Percentiles rank a stretch among this genome's conserved stretches.
These are phyloP conservation scores for Hemiprocne comata DNA, from an alignment of 2,113 vertebrate genomes.

Conservation along the genomic window DNA sequence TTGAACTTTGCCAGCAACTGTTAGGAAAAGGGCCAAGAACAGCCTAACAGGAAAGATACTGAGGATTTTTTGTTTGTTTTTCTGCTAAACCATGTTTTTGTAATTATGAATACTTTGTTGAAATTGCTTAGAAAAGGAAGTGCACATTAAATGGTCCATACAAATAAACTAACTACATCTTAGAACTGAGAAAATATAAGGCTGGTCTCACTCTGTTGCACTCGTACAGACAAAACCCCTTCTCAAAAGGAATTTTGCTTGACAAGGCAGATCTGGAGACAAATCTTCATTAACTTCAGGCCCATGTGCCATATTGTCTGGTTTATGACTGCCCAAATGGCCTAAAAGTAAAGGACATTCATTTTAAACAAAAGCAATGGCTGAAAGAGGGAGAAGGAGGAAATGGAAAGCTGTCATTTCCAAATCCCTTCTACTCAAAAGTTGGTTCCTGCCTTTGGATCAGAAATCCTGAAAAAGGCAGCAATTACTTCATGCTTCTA, in stretches of 20 bases:
- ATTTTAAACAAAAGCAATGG: constrained; percentile 32
- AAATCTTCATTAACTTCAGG: constrained; percentile 19
- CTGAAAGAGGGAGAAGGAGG: constrained; percentile 1
- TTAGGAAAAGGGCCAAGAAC: constrained; percentile 43
- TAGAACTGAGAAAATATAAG: constrained; percentile 1
- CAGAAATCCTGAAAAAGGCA: neutral
- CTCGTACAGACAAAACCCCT: constrained; percentile 11
- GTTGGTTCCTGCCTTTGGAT: neutral
- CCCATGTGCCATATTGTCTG: constrained; percentile 25
- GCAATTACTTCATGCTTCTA: neutral
- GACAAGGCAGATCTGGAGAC: neutral
- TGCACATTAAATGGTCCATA: neutral
- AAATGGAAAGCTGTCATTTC: constrained; percentile 9
- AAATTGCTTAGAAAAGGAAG: constrained; percentile 50
- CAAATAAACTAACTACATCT: constrained; percentile 13
- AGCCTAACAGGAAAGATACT: constrained; percentile 38
- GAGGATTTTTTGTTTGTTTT: constrained; percentile 51
- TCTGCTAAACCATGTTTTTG: neutral
- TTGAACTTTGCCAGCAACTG: constrained; percentile 6
- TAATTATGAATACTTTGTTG: constrained; percentile 13
- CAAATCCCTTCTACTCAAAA: neutral
- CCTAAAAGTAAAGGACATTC: constrained; percentile 45
- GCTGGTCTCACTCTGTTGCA: neutral
- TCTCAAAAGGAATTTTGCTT: constrained; percentile 29
- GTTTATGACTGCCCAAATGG: constrained; percentile 46